Conservation (phyloP, 1,140 invertebrate species). For the Diplogasteroides magnus region DNA sequence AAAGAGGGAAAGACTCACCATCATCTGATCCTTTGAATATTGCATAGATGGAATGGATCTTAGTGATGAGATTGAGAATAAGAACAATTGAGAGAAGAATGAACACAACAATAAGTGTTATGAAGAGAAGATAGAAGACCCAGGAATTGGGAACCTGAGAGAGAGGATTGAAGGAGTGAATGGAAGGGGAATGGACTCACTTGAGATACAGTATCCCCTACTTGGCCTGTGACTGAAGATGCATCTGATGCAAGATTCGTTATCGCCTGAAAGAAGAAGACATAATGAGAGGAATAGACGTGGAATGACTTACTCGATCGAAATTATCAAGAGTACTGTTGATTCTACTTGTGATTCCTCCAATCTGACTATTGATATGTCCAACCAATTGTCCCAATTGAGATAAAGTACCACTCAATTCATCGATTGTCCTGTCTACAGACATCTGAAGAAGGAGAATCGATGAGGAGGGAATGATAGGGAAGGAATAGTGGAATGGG, state of each 20-base stretch:
- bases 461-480: neutral
- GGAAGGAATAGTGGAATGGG: neutral
- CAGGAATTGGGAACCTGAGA: constrained; percentile 47
- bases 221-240: constrained; percentile 41
- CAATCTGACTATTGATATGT: constrained; percentile 47
- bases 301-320: constrained; percentile 26
- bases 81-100: constrained; percentile 45
- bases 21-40: constrained; percentile 20
- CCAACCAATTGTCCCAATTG: constrained; percentile 42
- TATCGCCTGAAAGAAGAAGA: constrained; percentile 16
- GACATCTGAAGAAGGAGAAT: constrained; percentile 36
- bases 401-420: constrained; percentile 42
- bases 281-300: neutral
- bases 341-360: constrained; percentile 42
- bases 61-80: constrained; percentile 44
- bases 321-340: constrained; percentile 48
- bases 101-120: constrained; percentile 49
- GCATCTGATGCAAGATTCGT: constrained; percentile 37
- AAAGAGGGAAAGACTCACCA: constrained; percentile 4
- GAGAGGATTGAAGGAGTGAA: neutral
- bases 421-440: constrained; percentile 47
- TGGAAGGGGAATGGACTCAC: constrained; percentile 30
- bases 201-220: constrained; percentile 45
- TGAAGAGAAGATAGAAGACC: constrained; percentile 50
- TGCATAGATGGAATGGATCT: constrained; percentile 44